Conservation (phyloP, 2,888 invertebrate species). For the Ormyrus nitidulus region DNA sequence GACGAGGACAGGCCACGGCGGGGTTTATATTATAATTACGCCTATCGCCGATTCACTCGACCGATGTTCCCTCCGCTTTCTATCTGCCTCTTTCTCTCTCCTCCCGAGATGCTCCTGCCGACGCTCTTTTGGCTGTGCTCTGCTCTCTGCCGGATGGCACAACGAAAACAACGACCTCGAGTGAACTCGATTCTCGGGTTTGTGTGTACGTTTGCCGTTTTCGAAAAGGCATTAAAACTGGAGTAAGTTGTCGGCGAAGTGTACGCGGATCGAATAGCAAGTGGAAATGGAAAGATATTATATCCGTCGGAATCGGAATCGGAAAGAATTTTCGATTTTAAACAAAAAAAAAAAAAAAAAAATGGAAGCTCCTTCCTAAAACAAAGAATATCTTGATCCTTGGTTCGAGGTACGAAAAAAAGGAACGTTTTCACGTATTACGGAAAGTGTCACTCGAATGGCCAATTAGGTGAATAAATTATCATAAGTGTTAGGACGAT, state of each 20-base stretch:
- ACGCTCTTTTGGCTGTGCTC: slow-evolving; percentile 40
- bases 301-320: background rate
- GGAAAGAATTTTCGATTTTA: background rate
- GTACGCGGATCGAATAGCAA: too few relatives aligned
- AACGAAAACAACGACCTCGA: too few relatives aligned
- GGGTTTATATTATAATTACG: slow-evolving; percentile 73
- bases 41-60: slow-evolving; percentile 63
- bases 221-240: background rate
- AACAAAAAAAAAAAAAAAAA: slow-evolving; percentile 1
- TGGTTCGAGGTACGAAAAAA: background rate
- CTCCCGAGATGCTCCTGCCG: background rate
- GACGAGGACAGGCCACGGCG: slow-evolving; percentile 67
- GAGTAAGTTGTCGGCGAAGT: too few relatives aligned
- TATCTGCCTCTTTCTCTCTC: too few relatives aligned
- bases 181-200: slow-evolving; percentile 27
- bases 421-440: too few relatives aligned
- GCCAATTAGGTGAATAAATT: slow-evolving; percentile 52
- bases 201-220: background rate
- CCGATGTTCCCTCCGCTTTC: slow-evolving; percentile 47
- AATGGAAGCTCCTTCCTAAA: background rate
- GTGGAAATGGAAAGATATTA: too few relatives aligned
- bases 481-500: slow-evolving; percentile 45
- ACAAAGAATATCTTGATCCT: background rate
- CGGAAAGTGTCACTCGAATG: slow-evolving; percentile 27
- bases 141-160: slow-evolving; percentile 33